Evolutionary conservation across 1,140 invertebrate species (phyloP).

Genomic region (Hylyphantes graminicola): DNA sequence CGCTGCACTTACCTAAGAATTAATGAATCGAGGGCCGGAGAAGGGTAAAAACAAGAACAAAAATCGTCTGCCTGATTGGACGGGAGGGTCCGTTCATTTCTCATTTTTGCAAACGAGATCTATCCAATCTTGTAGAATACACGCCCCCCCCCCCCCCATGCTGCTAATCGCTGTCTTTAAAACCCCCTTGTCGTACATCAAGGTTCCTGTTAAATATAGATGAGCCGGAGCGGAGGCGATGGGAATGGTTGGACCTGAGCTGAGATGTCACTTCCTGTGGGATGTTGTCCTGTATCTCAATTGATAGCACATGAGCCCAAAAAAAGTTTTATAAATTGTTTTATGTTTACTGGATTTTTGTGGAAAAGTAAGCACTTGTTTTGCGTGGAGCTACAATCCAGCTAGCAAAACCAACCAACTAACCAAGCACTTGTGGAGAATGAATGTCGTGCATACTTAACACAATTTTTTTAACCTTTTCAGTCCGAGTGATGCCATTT

Average conservation of each 20-base stretch:
- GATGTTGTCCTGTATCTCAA: neutral
- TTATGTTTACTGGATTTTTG: neutral
- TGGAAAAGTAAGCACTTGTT: no score
- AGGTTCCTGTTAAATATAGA: conserved; percentile 37
- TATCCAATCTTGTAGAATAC: conserved; percentile 27
- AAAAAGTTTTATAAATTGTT: neutral
- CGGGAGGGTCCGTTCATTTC: conserved; percentile 21
- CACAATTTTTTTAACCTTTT: no score
- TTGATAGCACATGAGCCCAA: neutral
- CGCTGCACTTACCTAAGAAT: conserved; percentile 9
- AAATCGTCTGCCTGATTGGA: conserved; percentile 15
- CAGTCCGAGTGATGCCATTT: no score
- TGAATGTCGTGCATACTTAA: no score
- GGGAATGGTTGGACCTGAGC: neutral
- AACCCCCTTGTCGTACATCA: conserved; percentile 24
- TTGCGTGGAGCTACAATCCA: no score
- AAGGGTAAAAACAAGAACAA: neutral
- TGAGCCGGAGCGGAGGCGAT: conserved; percentile 3
- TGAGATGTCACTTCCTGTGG: neutral
- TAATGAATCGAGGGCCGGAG: conserved; percentile 10
- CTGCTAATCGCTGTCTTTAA: conserved; percentile 41
- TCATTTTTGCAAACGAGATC: conserved; percentile 34
- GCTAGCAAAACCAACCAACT: no score
- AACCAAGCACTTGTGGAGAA: no score
- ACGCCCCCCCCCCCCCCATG: neutral